These are phyloP conservation scores for Phycodurus eques DNA, from an alignment of 2,113 vertebrate genomes.

Conservation along the genomic window DNA sequence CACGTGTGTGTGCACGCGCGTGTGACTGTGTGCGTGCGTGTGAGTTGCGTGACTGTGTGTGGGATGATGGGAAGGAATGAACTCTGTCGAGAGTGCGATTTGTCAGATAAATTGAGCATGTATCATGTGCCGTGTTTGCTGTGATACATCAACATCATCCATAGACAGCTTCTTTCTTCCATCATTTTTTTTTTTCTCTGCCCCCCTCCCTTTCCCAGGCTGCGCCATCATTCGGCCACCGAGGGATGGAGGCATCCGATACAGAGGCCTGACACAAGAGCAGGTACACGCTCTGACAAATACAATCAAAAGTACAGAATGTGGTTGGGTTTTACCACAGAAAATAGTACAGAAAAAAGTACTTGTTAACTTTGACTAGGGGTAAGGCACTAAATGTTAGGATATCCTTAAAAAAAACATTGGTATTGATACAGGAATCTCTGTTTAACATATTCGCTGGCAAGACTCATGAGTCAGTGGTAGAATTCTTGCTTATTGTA, in stretches of 20 bases:
- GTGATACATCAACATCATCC: slow-evolving; percentile 27
- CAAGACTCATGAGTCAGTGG: too few relatives aligned
- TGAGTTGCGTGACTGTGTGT: not conserved
- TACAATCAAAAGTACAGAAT: not conserved
- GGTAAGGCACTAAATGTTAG: too few relatives aligned
- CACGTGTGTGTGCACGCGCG: not conserved
- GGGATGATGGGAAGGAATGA: not conserved
- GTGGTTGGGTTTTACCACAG: not conserved
- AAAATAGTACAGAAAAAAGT: not conserved
- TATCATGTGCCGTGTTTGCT: slow-evolving; percentile 14
- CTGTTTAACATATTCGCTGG: too few relatives aligned
- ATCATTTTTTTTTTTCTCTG: slow-evolving; percentile 3
- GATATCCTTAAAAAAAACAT: too few relatives aligned
- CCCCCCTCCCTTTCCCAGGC: slow-evolving; percentile 59
- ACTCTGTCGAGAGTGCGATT: slow-evolving; percentile 23
- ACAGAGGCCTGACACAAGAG: slow-evolving; percentile 90
- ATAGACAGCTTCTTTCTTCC: slow-evolving; percentile 4
- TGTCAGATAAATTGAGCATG: slow-evolving; percentile 26
- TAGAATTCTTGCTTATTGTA: too few relatives aligned
- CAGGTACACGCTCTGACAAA: slow-evolving; percentile 60
- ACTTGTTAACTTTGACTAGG: too few relatives aligned
- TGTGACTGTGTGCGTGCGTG: not conserved
- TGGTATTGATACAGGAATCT: too few relatives aligned
- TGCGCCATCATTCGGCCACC: slow-evolving; percentile 91
- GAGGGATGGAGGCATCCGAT: slow-evolving; percentile 90